phyloP scores from a whole-genome alignment of 2,113 vertebrate species.

The Delphinapterus leucas region DNA sequence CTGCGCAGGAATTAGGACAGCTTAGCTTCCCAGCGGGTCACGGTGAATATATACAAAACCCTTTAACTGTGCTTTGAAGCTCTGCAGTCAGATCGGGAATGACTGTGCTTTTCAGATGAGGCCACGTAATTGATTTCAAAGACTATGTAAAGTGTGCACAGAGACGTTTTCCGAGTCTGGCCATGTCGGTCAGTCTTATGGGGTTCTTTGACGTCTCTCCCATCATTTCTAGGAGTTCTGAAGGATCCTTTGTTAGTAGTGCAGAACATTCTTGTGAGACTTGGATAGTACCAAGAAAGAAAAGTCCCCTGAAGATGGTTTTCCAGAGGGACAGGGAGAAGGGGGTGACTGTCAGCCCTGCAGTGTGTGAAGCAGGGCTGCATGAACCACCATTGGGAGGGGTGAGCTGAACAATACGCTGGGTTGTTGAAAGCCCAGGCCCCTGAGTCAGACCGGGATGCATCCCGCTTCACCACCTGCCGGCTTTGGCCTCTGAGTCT shows the following conservation, averaged over 20 bases:
- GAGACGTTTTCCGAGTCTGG: background rate
- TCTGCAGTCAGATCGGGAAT: background rate
- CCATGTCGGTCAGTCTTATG: background rate
- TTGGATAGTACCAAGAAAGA: background rate
- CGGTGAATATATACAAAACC: background rate
- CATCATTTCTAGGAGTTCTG: background rate
- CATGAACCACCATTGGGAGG: accelerated
- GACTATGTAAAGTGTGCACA: background rate
- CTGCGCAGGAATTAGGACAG: background rate
- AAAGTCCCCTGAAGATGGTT: background rate
- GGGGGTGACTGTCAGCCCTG: background rate
- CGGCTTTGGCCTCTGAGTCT: too few species aligned
- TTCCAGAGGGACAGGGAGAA: background rate
- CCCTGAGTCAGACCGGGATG: background rate
- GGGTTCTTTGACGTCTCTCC: background rate
- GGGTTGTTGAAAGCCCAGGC: accelerated
- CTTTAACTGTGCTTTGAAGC: background rate
- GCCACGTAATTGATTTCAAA: background rate
- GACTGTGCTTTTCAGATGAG: background rate
- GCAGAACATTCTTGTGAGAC: background rate
- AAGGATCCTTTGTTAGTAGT: background rate
- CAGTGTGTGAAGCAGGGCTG: background rate
- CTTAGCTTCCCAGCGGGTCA: background rate
- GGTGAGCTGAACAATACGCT: accelerated
- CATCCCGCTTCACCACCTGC: background rate